Conservation (phyloP, 2,888 invertebrate species). For the Orthonychiurus folsomi region DNA sequence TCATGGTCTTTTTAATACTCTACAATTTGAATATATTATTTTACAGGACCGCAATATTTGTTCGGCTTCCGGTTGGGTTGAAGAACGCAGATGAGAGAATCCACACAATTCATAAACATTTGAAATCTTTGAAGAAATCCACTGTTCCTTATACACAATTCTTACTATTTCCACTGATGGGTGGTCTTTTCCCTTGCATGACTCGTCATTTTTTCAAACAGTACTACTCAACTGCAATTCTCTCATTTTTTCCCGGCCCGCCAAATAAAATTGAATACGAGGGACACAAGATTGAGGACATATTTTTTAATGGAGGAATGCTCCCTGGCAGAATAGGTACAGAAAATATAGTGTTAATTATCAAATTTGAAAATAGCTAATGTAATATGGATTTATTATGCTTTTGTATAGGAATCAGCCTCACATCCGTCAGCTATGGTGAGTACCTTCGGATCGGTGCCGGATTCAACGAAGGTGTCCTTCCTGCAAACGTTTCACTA, state of each 20-base stretch:
- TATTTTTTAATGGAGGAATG: conserved; percentile 29
- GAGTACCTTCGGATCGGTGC: conserved; percentile 26
- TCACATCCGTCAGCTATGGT: conserved; percentile 31
- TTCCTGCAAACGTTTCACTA: conserved; percentile 21
- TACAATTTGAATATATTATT: neutral
- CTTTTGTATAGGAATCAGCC: conserved; percentile 23
- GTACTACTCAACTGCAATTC: conserved; percentile 10
- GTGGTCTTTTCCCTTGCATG: conserved; percentile 11
- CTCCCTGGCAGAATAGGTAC: conserved; percentile 30
- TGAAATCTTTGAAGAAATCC: conserved; percentile 22
- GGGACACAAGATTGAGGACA: conserved; percentile 20
- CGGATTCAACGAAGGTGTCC: conserved; percentile 22
- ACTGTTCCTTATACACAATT: conserved; percentile 8
- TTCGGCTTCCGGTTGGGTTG: conserved; percentile 28
- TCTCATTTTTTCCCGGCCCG: conserved; percentile 19
- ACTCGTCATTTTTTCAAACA: conserved; percentile 5
- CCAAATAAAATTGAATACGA: conserved; percentile 13
- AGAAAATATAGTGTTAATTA: conserved; percentile 7
- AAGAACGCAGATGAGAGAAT: conserved; percentile 20
- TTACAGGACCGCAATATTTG: conserved; percentile 28
- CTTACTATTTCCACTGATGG: conserved; percentile 11
- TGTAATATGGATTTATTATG: too few species aligned
- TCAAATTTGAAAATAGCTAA: conserved; percentile 4
- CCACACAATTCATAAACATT: conserved; percentile 20
- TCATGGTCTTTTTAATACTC: too few species aligned